Percentiles rank a stretch among this genome's conserved stretches.
Evolutionary conservation across 2,888 invertebrate genomes (phyloP).

Genomic region (Aphidoletes aphidimyza): DNA sequence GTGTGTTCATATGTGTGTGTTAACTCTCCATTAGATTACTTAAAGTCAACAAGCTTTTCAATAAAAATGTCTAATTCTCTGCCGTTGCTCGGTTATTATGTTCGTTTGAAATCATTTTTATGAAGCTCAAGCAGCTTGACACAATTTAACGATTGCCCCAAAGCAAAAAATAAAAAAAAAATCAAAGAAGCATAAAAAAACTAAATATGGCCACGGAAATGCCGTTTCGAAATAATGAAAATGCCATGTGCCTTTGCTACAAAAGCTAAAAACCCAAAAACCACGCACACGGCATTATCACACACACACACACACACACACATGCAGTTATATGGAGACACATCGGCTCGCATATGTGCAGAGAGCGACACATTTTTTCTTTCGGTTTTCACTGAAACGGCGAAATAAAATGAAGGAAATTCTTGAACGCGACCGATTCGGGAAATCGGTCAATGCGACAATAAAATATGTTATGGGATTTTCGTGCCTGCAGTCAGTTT

Average conservation of each 20-base stretch:
- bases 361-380: no score
- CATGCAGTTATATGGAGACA: neutral
- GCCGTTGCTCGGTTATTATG: neutral
- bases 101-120: constrained; percentile 17
- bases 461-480: constrained; percentile 54
- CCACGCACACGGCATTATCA: neutral
- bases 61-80: constrained; percentile 30
- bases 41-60: constrained; percentile 17
- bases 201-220: neutral
- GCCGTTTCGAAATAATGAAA: neutral
- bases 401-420: constrained; percentile 27
- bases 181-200: constrained; percentile 42
- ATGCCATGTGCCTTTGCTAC: constrained; percentile 15
- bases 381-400: no score
- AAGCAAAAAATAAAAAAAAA: neutral
- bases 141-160: neutral
- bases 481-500: constrained; percentile 33
- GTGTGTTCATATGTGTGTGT: no score
- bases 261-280: constrained; percentile 2
- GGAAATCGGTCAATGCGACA: constrained; percentile 53
- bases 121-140: constrained; percentile 23
- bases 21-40: constrained; percentile 19
- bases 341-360: neutral
- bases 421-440: constrained; percentile 39
- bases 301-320: neutral